Percentiles rank a stretch among this genome's conserved stretches.
Evolutionary conservation across 30 jellyfish, hydroid and myxozoan genomes (phyloP).

Genomic region (Aurelia aurita complex sp. Pacific): DNA sequence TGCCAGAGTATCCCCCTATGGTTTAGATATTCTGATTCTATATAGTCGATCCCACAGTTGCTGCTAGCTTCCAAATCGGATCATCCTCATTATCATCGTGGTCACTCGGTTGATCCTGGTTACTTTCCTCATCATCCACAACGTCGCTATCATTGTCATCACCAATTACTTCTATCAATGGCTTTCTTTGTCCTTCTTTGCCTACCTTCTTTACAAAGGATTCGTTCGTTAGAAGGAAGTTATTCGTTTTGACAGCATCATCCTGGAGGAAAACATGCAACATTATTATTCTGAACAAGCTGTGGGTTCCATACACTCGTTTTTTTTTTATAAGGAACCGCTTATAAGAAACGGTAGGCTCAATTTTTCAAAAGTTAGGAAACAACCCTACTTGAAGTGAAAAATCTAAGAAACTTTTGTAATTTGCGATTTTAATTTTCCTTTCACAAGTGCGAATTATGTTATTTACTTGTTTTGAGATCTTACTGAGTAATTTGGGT

Average conservation of each 20-base stretch:
- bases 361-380: too few relatives aligned
- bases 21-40: not conserved
- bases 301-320: too few relatives aligned
- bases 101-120: slow-evolving; percentile 1
- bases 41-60: slow-evolving; percentile 63
- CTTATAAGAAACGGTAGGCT: too few relatives aligned
- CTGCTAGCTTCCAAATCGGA: slow-evolving; percentile 65
- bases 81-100: slow-evolving; percentile 37
- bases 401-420: too few relatives aligned
- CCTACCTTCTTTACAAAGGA: not conserved
- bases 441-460: too few relatives aligned
- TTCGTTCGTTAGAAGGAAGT: not conserved
- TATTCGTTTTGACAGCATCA: not conserved
- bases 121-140: not conserved
- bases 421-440: too few relatives aligned
- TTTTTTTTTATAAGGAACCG: too few relatives aligned
- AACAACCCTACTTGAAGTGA: too few relatives aligned
- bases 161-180: slow-evolving; percentile 45
- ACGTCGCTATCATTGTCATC: slow-evolving; percentile 14
- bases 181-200: not conserved
- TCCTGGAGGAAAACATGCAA: not conserved
- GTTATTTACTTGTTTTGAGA: too few relatives aligned
- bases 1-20: too few relatives aligned
- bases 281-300: too few relatives aligned
- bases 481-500: too few relatives aligned